Evolutionary conservation across 2,888 invertebrate species (phyloP).

Genomic region (Aphidoletes aphidimyza): DNA sequence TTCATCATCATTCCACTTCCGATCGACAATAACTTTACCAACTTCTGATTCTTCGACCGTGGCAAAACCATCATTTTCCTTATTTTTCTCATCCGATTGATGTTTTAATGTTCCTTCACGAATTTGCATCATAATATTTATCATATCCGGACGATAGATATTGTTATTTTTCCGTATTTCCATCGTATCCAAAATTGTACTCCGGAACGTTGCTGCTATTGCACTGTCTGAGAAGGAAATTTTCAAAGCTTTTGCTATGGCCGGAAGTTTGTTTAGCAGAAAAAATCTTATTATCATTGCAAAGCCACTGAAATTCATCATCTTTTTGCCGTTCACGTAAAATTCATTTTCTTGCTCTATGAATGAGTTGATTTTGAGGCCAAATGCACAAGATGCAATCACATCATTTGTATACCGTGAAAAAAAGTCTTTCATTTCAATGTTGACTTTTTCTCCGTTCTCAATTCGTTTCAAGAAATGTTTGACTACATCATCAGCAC

Average conservation of each 20-base stretch:
- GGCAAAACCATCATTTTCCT: constrained; percentile 59
- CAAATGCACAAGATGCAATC: too few relatives aligned
- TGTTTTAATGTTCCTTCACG: constrained; percentile 63
- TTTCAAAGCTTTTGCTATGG: not conserved
- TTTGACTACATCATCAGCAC: too few relatives aligned
- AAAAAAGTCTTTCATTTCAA: too few relatives aligned
- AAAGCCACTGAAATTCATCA: too few relatives aligned
- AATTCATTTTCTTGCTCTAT: too few relatives aligned
- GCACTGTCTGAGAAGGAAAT: constrained; percentile 55
- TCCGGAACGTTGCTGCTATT: not conserved
- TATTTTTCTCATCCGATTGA: too few relatives aligned
- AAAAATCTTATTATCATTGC: not conserved
- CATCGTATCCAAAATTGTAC: constrained; percentile 34
- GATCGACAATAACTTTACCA: constrained; percentile 57
- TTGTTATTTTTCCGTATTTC: not conserved
- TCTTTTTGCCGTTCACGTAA: too few relatives aligned
- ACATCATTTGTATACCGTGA: too few relatives aligned
- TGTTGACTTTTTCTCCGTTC: too few relatives aligned
- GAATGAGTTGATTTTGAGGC: too few relatives aligned
- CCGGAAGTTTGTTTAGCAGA: not conserved
- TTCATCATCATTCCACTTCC: constrained; percentile 64
- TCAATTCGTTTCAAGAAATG: too few relatives aligned
- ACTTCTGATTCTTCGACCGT: constrained; percentile 66
- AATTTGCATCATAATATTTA: constrained; percentile 68
- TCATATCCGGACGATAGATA: too few relatives aligned